Evolutionary conservation across 2,113 vertebrate species (phyloP).

Genomic region (Psilopsiagon aymara): DNA sequence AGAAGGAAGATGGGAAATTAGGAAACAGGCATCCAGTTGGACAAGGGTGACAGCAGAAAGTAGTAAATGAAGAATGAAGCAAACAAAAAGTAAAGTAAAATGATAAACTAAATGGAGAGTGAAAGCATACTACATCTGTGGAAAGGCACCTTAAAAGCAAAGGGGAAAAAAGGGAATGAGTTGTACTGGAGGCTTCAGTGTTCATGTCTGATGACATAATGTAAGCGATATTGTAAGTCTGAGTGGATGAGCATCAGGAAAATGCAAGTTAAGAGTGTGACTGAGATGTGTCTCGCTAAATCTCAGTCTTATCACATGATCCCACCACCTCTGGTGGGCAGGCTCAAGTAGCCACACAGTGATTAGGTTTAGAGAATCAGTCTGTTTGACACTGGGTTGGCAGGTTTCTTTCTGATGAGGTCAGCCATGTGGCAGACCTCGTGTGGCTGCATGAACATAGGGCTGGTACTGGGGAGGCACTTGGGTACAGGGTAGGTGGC

Average conservation of each 20-base stretch:
- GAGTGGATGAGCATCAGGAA: background rate
- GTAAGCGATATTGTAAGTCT: background rate
- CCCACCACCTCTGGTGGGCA: background rate
- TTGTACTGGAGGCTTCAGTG: background rate
- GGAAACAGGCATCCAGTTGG: background rate
- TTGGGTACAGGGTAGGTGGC: background rate
- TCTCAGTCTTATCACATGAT: background rate
- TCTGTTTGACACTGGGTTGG: background rate
- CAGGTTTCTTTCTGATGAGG: background rate
- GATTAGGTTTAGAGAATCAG: accelerated
- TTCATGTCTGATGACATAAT: background rate
- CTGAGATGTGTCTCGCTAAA: background rate
- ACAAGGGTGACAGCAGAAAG: background rate
- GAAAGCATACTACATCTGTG: background rate
- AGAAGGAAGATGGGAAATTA: background rate
- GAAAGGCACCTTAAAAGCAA: background rate
- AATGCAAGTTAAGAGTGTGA: background rate
- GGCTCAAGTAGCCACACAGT: background rate
- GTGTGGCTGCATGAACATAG: accelerated
- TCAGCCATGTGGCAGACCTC: background rate
- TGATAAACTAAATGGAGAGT: background rate
- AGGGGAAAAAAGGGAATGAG: background rate
- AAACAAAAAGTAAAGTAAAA: background rate
- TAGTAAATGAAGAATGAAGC: background rate
- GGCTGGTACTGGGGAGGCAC: background rate